Conservation (phyloP, 2,888 invertebrate species). For the Platynereis dumerilii region DNA sequence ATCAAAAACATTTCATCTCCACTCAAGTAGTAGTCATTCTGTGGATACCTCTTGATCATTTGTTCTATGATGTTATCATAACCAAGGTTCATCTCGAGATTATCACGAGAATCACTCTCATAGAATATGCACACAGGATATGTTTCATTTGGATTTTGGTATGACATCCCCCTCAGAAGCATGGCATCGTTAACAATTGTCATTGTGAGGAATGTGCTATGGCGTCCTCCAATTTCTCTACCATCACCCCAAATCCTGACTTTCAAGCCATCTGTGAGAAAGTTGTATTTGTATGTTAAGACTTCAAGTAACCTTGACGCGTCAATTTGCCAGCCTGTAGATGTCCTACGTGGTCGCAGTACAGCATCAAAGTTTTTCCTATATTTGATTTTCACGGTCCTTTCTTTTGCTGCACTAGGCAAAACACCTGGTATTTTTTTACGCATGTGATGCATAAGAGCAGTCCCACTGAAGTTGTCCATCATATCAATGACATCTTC, state of each 20-base stretch:
- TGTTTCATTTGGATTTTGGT: slow-evolving; percentile 1
- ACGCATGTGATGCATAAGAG: neutral
- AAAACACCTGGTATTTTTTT: slow-evolving; percentile 1
- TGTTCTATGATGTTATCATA: too few species aligned
- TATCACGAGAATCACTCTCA: too few species aligned
- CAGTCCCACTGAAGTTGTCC: neutral
- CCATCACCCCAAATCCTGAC: slow-evolving; percentile 4
- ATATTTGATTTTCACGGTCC: neutral
- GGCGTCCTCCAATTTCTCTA: neutral
- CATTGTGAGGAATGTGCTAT: neutral
- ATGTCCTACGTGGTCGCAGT: neutral
- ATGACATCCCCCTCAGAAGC: neutral
- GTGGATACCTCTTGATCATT: too few species aligned
- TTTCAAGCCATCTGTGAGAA: neutral
- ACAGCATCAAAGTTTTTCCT: neutral
- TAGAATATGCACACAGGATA: too few species aligned
- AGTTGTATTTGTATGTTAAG: neutral
- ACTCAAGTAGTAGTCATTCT: neutral
- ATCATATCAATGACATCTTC: neutral
- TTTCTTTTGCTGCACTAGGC: neutral
- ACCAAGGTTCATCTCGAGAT: too few species aligned
- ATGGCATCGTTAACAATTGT: neutral
- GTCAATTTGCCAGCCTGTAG: slow-evolving; percentile 1
- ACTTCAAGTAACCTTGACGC: neutral
- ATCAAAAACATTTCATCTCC: slow-evolving; percentile 5